phyloP scores from a whole-genome alignment of 2,113 vertebrate genomes.

The Serinus canaria region DNA sequence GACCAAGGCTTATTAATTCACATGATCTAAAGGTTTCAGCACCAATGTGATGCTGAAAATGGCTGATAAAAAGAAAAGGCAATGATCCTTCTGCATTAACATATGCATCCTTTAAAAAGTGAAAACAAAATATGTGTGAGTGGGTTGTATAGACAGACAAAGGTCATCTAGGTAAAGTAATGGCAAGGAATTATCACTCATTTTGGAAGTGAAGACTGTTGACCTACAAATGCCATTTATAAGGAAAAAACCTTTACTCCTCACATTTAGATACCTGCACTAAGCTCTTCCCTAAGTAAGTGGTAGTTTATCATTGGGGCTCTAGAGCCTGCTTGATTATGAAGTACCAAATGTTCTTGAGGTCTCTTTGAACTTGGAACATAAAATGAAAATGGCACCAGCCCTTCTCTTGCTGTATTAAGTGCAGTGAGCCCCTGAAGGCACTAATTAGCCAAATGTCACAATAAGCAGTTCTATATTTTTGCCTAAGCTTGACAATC shows the following conservation, averaged over 20 bases:
- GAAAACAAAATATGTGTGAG: not conserved
- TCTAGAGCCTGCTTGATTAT: not conserved
- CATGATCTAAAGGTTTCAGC: not conserved
- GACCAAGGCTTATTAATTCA: not conserved
- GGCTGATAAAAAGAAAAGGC: not conserved
- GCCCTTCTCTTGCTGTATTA: not conserved
- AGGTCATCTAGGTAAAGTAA: not conserved
- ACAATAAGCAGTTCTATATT: conserved; percentile 24
- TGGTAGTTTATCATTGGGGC: not conserved
- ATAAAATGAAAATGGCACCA: conserved; percentile 40
- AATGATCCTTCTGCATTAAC: not conserved
- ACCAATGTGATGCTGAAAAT: not conserved
- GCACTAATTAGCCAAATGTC: conserved; percentile 47
- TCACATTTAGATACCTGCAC: not conserved
- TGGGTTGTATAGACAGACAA: not conserved
- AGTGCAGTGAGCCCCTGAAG: not conserved
- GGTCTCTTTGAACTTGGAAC: not conserved
- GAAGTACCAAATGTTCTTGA: conserved; percentile 9
- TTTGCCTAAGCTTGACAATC: not conserved
- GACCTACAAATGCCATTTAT: not conserved
- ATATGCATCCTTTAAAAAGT: not conserved
- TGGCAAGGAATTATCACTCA: not conserved
- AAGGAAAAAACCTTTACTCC: not conserved
- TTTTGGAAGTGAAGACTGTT: not conserved
- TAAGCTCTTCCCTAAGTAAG: not conserved